These are phyloP conservation scores for Pimpla rufipes DNA, from an alignment of 2,888 invertebrate genomes.

Conservation along the genomic window DNA sequence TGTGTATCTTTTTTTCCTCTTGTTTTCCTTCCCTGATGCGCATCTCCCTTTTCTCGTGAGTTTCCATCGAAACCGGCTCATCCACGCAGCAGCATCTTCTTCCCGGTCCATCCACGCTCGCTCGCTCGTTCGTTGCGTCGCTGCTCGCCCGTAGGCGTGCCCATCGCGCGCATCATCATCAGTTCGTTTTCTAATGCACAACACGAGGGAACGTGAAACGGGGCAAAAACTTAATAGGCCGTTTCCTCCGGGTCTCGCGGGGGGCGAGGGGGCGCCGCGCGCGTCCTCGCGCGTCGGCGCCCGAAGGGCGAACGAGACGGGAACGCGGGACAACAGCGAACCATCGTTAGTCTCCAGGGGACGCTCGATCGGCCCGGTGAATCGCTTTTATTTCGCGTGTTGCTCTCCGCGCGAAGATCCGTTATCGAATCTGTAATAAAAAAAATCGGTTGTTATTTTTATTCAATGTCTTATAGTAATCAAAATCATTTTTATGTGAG, in stretches of 20 bases:
- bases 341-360: slow-evolving; percentile 23
- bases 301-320: slow-evolving; percentile 36
- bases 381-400: background rate
- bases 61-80: slow-evolving; percentile 22
- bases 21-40: slow-evolving; percentile 35
- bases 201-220: slow-evolving; percentile 45
- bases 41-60: slow-evolving; percentile 7
- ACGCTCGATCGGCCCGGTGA: background rate
- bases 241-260: slow-evolving; percentile 78
- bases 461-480: too few relatives aligned
- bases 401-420: background rate
- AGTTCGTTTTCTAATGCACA: slow-evolving; percentile 80
- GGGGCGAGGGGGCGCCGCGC: slow-evolving; percentile 31
- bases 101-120: slow-evolving; percentile 19
- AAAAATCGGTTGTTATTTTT: background rate
- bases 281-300: slow-evolving; percentile 32
- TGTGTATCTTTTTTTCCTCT: background rate
- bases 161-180: slow-evolving; percentile 62
- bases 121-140: slow-evolving; percentile 20
- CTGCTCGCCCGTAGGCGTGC: slow-evolving; percentile 49
- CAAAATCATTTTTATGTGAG: too few relatives aligned
- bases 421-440: background rate
- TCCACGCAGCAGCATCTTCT: slow-evolving; percentile 13
- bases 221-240: slow-evolving; percentile 82
- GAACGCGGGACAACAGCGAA: slow-evolving; percentile 17